Base-by-base conservation (phyloP, 2,797 vertebrate genomes). In the Anguilla anguilla region DNA sequence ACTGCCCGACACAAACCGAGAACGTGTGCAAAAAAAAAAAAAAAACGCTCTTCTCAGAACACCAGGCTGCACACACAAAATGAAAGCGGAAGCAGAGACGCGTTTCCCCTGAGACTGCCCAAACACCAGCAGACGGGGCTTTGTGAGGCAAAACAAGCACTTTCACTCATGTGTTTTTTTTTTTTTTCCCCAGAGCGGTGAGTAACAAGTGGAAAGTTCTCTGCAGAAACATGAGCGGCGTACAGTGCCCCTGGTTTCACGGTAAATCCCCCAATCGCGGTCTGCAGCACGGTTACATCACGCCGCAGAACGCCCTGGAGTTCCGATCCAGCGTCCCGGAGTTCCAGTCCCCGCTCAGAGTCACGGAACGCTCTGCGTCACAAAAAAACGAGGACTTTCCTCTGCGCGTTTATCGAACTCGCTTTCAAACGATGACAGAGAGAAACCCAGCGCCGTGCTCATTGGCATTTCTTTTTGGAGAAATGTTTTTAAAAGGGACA, bases 391-490 rank as follows among this genome's bases (percentile, higher is more conserved):
- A 57, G 17, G 55, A n/a, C 7, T 67, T 67, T 67, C 1, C 15
- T n/a, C n/a, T 1, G 3, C 35, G 13, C 6, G 35, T 74, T 39
- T 39, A 1, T 39, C 31, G 15, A 39, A 31, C 15, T 35, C 3
- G 13, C 39, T 39, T 35, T 74, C 72, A 74, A 39, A 74, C 0
- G 28, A 0, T 28, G 67, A 72, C 67, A 72, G 9, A 72, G 31
- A 10, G 28, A 69, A 31, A 10, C 28, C 59, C 13, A 57, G 55
- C 55, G 15, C n/a, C 1, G 1, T 3, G 4, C 19, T 39, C 72
- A 35, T 4, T 3, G 3, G 28, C 90, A 91, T 90, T 91, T 94
- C 93, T 90, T 90, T 90, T 53, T 9, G 64, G 22, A n/a, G n/a
- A 6, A 67, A n/a, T 67, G 7, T n/a, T 25, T 28, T 67, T 67